A percentile compares a stretch with the other conserved stretches of the same genome.
These are phyloP conservation scores for Ahaetulla prasina DNA, from an alignment of 2,113 vertebrate species.

Conservation along the genomic window DNA sequence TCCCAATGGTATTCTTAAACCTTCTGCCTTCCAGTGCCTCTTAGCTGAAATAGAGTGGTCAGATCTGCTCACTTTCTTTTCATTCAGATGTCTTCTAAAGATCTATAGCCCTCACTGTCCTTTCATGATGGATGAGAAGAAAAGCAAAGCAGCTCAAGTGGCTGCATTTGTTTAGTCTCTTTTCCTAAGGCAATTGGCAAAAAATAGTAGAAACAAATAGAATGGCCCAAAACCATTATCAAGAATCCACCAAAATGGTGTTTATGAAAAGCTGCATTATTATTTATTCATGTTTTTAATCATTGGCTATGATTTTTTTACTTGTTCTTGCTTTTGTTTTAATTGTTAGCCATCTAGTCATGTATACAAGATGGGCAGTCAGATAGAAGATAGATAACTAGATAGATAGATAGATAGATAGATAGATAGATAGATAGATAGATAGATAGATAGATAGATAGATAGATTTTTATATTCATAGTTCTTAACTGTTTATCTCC, in stretches of 20 bases:
- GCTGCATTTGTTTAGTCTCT: constrained; percentile 28
- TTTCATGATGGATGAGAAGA: neutral
- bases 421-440: too few species aligned
- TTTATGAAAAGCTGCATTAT: neutral
- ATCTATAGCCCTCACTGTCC: neutral
- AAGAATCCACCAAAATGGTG: neutral
- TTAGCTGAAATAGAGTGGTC: neutral
- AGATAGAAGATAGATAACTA: too few species aligned
- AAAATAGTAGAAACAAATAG: neutral
- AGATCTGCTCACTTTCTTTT: neutral
- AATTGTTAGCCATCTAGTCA: neutral
- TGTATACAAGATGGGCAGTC: neutral
- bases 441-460: too few species aligned
- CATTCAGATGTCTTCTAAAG: neutral
- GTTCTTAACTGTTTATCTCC: too few species aligned
- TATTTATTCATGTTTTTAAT: neutral
- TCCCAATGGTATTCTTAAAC: neutral
- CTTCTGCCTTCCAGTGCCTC: neutral
- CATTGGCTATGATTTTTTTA: neutral
- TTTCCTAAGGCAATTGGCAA: neutral
- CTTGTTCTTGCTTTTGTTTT: neutral
- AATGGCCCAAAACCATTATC: neutral
- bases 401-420: too few species aligned
- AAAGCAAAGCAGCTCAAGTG: neutral
- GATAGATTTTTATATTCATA: too few species aligned